phyloP scores from a whole-genome alignment of 2,797 vertebrate species.

The Takifugu ocellatus region DNA sequence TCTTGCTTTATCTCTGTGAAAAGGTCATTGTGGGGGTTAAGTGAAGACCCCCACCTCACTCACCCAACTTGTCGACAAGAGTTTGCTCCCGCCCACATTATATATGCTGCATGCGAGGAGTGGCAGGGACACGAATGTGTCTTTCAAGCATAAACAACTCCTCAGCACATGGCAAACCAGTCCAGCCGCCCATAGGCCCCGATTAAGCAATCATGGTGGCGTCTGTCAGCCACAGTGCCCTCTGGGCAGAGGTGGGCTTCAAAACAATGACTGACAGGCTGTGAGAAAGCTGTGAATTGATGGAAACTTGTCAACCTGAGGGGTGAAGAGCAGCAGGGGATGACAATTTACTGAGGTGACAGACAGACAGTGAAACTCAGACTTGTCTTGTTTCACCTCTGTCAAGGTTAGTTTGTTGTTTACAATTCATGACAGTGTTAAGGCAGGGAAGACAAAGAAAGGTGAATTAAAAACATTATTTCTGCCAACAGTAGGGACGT shows the following conservation, averaged over 20 bases:
- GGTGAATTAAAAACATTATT: neutral
- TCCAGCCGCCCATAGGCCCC: constrained; percentile 23
- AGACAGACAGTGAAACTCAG: constrained; percentile 44
- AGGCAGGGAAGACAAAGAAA: neutral
- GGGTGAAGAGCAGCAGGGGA: constrained; percentile 13
- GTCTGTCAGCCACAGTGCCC: constrained; percentile 40
- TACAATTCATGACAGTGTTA: constrained; percentile 1
- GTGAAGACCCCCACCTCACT: constrained; percentile 15
- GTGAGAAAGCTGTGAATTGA: constrained; percentile 45
- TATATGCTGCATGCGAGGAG: no score
- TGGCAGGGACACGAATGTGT: neutral
- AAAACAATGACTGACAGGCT: constrained; percentile 40
- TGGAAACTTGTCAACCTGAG: constrained; percentile 41
- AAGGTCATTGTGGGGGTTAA: constrained; percentile 37
- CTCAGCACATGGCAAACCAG: neutral
- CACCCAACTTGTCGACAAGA: constrained; percentile 11
- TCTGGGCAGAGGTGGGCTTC: constrained; percentile 37
- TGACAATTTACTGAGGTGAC: constrained; percentile 48
- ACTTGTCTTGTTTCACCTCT: constrained; percentile 49
- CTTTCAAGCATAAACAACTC: constrained; percentile 8
- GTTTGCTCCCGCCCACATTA: neutral
- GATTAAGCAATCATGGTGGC: constrained; percentile 55
- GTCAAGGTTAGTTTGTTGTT: constrained; percentile 49
- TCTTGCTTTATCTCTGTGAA: constrained; percentile 23
- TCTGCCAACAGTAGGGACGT: neutral